Conservation (phyloP, 2,797 vertebrate species). For the Intellagama lesueurii region DNA sequence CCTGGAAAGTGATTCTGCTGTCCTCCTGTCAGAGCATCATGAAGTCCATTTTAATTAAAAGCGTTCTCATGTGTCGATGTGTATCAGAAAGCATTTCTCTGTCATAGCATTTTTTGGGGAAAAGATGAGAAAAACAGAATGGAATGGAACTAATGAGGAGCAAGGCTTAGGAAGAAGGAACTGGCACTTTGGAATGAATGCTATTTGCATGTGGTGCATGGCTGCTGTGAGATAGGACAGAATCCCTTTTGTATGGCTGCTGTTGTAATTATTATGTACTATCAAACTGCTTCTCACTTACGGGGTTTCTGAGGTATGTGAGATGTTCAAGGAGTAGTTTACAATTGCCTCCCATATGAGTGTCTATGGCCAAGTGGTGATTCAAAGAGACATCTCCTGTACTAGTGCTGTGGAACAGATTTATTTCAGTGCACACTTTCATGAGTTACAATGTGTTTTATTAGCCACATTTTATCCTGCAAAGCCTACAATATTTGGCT, state of each 20-base stretch:
- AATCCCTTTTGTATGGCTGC: not conserved
- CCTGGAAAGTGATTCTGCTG: not conserved
- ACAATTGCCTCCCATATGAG: too few species aligned
- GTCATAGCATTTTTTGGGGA: not conserved
- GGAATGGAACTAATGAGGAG: not conserved
- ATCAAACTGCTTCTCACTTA: not conserved
- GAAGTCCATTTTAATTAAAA: not conserved
- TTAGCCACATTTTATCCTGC: too few species aligned
- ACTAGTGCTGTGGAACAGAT: too few species aligned
- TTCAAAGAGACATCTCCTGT: too few species aligned
- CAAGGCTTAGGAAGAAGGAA: not conserved
- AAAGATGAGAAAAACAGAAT: not conserved
- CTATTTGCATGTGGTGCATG: not conserved
- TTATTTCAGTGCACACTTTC: too few species aligned
- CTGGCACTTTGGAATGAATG: not conserved
- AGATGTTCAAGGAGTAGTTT: too few species aligned
- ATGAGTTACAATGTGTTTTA: too few species aligned
- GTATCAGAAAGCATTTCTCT: not conserved
- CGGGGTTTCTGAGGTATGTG: too few species aligned
- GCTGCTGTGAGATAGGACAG: not conserved
- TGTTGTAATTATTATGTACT: not conserved
- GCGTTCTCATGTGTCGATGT: not conserved
- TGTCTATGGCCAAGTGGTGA: too few species aligned
- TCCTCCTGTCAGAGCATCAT: not conserved
- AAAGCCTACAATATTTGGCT: too few species aligned